Conservation (phyloP, 2,888 invertebrate genomes). For the Apocheima hispidaria region DNA sequence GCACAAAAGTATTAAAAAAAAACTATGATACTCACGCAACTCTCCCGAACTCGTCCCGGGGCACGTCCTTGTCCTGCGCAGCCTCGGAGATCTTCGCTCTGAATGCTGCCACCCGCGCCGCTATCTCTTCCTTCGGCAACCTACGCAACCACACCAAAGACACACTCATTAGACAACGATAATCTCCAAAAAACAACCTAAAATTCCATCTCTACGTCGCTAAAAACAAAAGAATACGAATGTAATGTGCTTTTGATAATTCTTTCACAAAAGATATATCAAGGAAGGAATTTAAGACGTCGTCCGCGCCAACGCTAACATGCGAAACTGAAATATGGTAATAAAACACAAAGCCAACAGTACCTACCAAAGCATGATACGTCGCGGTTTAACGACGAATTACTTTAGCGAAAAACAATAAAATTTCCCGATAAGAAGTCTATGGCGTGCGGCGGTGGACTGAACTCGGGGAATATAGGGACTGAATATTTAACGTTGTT, state of each 20-base stretch:
- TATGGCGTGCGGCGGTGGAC: slow-evolving; percentile 58
- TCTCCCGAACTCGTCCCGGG: slow-evolving; percentile 94
- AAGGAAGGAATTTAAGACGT: slow-evolving; percentile 24
- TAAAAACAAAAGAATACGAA: neutral
- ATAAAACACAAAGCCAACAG: slow-evolving; percentile 59
- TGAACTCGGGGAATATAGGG: slow-evolving; percentile 43
- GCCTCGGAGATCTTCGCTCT: slow-evolving; percentile 93
- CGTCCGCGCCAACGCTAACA: slow-evolving; percentile 55
- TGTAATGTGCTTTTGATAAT: too few species aligned
- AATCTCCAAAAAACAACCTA: slow-evolving; percentile 12
- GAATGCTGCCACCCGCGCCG: slow-evolving; percentile 94
- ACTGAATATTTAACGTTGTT: slow-evolving; percentile 18
- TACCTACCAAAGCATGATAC: slow-evolving; percentile 82
- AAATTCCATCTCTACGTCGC: slow-evolving; percentile 38
- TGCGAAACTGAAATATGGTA: slow-evolving; percentile 63
- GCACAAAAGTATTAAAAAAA: neutral
- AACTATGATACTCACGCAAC: slow-evolving; percentile 82
- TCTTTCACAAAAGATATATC: neutral
- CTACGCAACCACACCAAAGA: slow-evolving; percentile 87
- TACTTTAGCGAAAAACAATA: slow-evolving; percentile 79
- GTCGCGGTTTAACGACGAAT: slow-evolving; percentile 69
- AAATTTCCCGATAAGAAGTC: slow-evolving; percentile 73
- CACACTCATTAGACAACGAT: slow-evolving; percentile 69
- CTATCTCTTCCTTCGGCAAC: slow-evolving; percentile 94
- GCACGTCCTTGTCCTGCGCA: slow-evolving; percentile 85